phyloP scores from a whole-genome alignment of 2,797 vertebrate species.

The Oceanodroma leucorhoa region DNA sequence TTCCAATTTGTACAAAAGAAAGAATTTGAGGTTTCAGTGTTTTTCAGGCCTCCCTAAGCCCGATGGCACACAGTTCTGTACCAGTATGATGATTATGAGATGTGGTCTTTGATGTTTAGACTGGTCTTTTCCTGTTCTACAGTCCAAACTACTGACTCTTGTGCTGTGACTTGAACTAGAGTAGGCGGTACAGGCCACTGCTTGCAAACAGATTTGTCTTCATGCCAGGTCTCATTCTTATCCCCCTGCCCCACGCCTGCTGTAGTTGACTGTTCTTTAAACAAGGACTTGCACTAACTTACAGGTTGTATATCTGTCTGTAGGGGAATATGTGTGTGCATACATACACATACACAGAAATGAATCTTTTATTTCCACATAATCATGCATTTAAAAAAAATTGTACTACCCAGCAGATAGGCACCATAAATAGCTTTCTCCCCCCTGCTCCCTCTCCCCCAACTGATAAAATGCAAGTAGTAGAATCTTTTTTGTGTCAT shows the following conservation, averaged over 20 bases:
- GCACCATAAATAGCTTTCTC: not conserved
- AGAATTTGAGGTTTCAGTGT: not conserved
- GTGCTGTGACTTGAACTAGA: not conserved
- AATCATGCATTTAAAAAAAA: not conserved
- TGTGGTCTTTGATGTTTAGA: not conserved
- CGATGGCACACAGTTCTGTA: not conserved
- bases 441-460: too few species aligned
- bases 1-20: not conserved
- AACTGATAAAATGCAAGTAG: not conserved
- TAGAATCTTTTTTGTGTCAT: not conserved
- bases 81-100: not conserved
- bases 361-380: not conserved
- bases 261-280: not conserved
- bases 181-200: not conserved
- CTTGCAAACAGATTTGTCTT: constrained; percentile 6
- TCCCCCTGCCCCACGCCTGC: not conserved
- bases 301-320: not conserved
- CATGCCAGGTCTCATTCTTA: not conserved
- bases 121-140: not conserved
- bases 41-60: not conserved
- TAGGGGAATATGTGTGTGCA: not conserved
- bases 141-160: not conserved
- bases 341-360: not conserved
- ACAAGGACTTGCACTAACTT: not conserved
- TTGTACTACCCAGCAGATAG: not conserved